These are phyloP conservation scores for Ammodytes marinus DNA, from an alignment of 2,113 vertebrate species.

Conservation along the genomic window DNA sequence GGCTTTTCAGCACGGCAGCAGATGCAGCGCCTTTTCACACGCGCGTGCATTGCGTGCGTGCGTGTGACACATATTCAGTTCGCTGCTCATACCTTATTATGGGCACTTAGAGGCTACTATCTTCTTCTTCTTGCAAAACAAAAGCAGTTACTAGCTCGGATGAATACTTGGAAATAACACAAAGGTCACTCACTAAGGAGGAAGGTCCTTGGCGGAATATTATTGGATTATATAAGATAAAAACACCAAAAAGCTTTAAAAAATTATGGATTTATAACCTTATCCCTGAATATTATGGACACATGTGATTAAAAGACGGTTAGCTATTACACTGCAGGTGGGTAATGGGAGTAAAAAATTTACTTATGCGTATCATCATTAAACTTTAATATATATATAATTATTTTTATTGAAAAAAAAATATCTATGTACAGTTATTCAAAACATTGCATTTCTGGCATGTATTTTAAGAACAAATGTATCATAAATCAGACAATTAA, in stretches of 20 bases:
- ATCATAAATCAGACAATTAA: too few relatives aligned
- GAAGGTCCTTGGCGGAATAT: not conserved
- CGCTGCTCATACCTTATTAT: not conserved
- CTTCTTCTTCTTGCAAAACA: not conserved
- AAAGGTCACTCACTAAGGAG: too few relatives aligned
- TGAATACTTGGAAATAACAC: not conserved
- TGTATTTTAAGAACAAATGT: too few relatives aligned
- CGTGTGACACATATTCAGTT: not conserved
- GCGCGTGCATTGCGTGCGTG: constrained; percentile 48
- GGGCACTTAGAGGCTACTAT: not conserved
- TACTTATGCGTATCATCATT: too few relatives aligned
- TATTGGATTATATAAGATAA: not conserved
- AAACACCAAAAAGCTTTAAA: not conserved
- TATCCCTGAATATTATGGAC: not conserved
- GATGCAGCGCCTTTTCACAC: constrained; percentile 85
- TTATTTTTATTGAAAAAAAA: too few relatives aligned
- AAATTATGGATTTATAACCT: not conserved
- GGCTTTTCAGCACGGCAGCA: constrained; percentile 90
- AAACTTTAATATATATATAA: too few relatives aligned
- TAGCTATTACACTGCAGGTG: not conserved
- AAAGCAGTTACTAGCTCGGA: not conserved
- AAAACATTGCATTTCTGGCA: too few relatives aligned
- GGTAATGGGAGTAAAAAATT: too few relatives aligned
- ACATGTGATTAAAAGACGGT: not conserved
- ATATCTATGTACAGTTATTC: too few relatives aligned